Evolutionary conservation across 2,888 invertebrate species (phyloP), one percentile per base, ranked within the genome.

Genomic region (Amphimallon solstitiale): DNA sequence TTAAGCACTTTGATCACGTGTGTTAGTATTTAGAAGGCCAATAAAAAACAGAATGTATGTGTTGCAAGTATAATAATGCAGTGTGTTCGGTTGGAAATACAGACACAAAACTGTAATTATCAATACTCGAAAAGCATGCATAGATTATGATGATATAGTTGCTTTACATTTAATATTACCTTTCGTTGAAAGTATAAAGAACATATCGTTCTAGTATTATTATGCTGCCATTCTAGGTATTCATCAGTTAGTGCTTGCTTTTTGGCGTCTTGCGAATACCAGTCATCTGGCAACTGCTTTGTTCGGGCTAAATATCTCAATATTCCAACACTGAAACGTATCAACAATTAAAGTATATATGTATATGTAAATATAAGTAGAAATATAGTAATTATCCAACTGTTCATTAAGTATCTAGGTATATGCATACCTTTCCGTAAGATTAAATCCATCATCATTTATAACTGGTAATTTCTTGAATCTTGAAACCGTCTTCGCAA

Each of bases 191-290:
- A 90, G 73, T 87, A 87, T 83, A 85, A 75, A 0, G 88, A 81
- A 70, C 88, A 88, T 66, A 84, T 81, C 0, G 84, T 69, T 65
- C 92, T 83, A 1, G 89, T 83, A 60, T 90, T 91, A 23, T 86
- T 74, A 75, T 93, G 92, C 68, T 93, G 92, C 92, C 92, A 93
- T 76, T 90, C 89, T 68, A 92, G 81, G 77, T 89, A 91, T 78
- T 92, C 92, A 69, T 92, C 91, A 3, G 92, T 87, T 70, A 84
- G 81, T 0, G 91, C 91, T 77, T 86, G 87, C 46, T 79, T 75
- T 73, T 87, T 83, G 0, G 85, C 83, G 51, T 90, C 87, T 65
- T 81, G 83, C 0, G 92, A 92, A 75, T 90, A 92, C 86, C 90
- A 88, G 69, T 85, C 85, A 45, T 88, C 87, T 5, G 84, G 82